Base-by-base conservation (phyloP, 53 echinoderm and acorn worm species). In the Echinometra lucunter region DNA sequence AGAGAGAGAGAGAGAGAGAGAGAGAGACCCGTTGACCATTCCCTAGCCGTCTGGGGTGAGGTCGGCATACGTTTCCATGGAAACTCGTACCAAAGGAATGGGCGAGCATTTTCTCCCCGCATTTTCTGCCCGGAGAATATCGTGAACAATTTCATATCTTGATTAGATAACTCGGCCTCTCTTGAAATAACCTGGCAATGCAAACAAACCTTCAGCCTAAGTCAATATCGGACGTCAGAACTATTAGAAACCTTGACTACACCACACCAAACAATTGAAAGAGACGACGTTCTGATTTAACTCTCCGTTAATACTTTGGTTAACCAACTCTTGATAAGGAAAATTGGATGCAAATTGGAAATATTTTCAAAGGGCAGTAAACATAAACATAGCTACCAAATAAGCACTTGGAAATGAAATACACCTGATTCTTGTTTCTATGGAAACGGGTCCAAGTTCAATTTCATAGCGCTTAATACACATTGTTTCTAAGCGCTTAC, bases 381-480 rank as follows among this genome's bases (percentile, higher is more conserved):
- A 78, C 78, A 42, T 17, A 78, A 78, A 78, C 78, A 78, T 42
- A 42, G 38, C 78, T 78, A 78, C 78, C 23, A 38, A 78, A 78
- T 42, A 78, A 78, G 16, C 21, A 42, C 4, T 40, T 42, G 9
- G 8, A 11, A 11, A 53, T 42, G 6, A 17, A 37, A 42, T 23
- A 38, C 78, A 78, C 17, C 17, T 78, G 78, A n/a, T n/a, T 78
- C 28, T 19, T 38, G 42, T 40, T 21, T 78, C 78, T 42, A 78
- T 78, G 42, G 78, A 40, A 40, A 78, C 78, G 23, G 42, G 42
- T 42, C 6, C 38, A 42, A 35, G 78, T 78, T 78, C 78, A 78
- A n/a, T n/a, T n/a, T n/a, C n/a, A n/a, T n/a, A n/a, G n/a, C n/a
- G n/a, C n/a, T n/a, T n/a, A n/a, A n/a, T n/a, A n/a, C n/a, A n/a